phyloP scores from a whole-genome alignment of 2,888 invertebrate genomes.

The Cephalotes varians region DNA sequence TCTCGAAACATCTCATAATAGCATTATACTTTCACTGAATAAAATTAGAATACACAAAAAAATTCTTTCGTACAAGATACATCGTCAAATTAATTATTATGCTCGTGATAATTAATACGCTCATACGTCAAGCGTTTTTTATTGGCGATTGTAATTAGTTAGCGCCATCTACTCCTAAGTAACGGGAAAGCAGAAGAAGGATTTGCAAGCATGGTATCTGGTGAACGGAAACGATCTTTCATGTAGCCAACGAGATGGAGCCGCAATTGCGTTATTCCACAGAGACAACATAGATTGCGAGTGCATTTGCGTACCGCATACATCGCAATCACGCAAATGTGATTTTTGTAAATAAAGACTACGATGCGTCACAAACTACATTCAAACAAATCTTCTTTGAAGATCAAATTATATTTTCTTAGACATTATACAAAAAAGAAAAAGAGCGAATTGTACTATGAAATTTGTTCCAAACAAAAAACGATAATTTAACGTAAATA shows the following conservation, averaged over 20 bases:
- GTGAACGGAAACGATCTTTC: constrained; percentile 52
- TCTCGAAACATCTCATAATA: neutral
- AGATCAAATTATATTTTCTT: constrained; percentile 6
- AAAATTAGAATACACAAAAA: neutral
- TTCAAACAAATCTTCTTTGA: neutral
- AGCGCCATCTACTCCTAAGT: constrained; percentile 56
- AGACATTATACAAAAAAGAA: neutral
- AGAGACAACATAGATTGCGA: neutral
- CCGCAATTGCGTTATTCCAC: constrained; percentile 58
- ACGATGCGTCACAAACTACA: neutral
- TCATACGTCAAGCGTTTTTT: neutral
- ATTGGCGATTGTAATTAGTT: constrained; percentile 41
- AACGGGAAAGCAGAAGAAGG: constrained; percentile 8
- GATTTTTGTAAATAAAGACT: constrained; percentile 9
- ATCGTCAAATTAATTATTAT: neutral
- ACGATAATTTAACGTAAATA: neutral
- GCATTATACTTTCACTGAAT: constrained; percentile 7
- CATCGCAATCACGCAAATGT: neutral
- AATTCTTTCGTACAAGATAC: neutral
- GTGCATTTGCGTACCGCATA: constrained; percentile 12
- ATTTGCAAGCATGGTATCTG: constrained; percentile 21
- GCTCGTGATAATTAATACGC: neutral
- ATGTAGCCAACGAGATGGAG: constrained; percentile 70
- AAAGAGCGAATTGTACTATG: neutral
- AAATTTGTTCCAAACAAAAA: neutral